Evolutionary conservation across 2,113 vertebrate genomes (phyloP), one percentile per base, ranked within the genome.

Genomic region (Phrynocephalus versicolor): DNA sequence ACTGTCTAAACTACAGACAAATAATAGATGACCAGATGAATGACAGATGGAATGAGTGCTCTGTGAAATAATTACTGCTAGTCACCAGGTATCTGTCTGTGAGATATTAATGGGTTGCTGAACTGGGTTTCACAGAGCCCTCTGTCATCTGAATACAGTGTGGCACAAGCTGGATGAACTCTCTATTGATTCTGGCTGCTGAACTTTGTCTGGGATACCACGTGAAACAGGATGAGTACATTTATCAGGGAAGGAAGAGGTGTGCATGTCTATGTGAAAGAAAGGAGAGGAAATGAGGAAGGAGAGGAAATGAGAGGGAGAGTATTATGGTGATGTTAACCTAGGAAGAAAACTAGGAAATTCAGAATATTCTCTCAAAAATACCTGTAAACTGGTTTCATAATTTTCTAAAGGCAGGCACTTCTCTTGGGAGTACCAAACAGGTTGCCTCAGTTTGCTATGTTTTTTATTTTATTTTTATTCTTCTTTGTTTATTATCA

Each of bases 31-130:
- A 78, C 88, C 89, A 92, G 84, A 83, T 87, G 58, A 51, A 92
- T 78, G 65, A 72, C 81, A 93, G 87, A 88, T 70, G 58, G 39
- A 82, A 91, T 55, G 90, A 90, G 75, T 89, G 87, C 84, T 89
- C 83, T 85, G 23, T 89, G 82, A 85, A 79, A 80, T 92, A 87
- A 91, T 93, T 89, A 88, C 78, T 92, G 82, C 84, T 78, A 87
- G 77, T 92, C 89, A 91, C 35, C 74, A 30, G 8, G 1, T 80
- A 89, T 82, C 85, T 35, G 83, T 55, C 64, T 89, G 87, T 89
- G 88, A 92, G 91, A 91, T 90, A 91, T 84, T 92, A 93, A 90
- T 89, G 78, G 57, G 10, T 88, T 88, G 72, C 89, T 89, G 94
- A 60, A 89, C 93, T 72, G 80, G 86, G 87, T 89, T 73, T 72